Conservation (phyloP, 2,797 vertebrate genomes). For the Acestrorhynchus altus region DNA sequence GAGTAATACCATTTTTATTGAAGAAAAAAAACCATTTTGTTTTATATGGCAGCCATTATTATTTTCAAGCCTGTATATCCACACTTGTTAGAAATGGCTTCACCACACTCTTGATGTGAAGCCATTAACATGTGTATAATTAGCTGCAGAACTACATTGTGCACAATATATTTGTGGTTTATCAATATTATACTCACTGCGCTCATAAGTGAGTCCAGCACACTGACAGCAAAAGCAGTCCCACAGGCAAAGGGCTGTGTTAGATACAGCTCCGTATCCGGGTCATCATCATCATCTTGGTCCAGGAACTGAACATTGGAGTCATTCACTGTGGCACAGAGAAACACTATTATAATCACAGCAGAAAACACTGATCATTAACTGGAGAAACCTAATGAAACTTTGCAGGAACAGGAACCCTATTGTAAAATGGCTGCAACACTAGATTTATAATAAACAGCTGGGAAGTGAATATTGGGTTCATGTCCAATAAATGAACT, state of each 20-base stretch:
- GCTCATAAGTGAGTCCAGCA: conserved; percentile 98
- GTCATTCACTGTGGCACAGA: conserved; percentile 90
- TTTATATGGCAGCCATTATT: too few relatives aligned
- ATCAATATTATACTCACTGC: conserved; percentile 82
- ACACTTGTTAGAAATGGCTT: too few relatives aligned
- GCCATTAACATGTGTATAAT: not conserved
- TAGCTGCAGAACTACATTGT: not conserved
- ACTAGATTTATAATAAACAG: not conserved
- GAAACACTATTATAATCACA: conserved; percentile 22
- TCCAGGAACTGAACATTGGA: conserved; percentile 99
- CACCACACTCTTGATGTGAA: not conserved
- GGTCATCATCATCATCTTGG: conserved; percentile 99
- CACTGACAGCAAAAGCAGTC: conserved; percentile 97
- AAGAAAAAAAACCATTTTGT: too few relatives aligned
- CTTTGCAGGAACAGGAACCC: not conserved
- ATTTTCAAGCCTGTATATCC: too few relatives aligned
- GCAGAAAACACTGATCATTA: not conserved
- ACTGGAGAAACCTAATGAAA: not conserved
- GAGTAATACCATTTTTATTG: too few relatives aligned
- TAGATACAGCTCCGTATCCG: conserved; percentile 98
- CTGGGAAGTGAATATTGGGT: not conserved
- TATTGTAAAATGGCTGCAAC: not conserved
- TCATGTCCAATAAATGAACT: not conserved
- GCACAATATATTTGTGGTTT: conserved; percentile 5
- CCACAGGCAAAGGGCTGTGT: conserved; percentile 99